Evolutionary conservation across 2,113 vertebrate species (phyloP).

Genomic region (Opisthocomus hoazin): DNA sequence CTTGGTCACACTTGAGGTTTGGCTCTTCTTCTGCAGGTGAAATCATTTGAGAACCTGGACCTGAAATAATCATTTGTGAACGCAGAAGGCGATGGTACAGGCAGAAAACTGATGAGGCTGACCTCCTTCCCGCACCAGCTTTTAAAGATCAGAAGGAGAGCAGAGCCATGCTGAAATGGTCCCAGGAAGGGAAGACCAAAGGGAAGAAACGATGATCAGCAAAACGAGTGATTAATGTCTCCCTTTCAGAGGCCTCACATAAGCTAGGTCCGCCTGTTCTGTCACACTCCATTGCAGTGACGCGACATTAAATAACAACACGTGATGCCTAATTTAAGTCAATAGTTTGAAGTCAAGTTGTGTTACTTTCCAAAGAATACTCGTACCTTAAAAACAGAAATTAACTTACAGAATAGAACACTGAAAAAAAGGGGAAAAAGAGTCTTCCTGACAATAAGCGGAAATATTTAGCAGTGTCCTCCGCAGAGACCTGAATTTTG

Average conservation of each 20-base stretch:
- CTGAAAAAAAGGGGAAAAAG: background rate
- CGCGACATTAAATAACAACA: background rate
- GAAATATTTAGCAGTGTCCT: background rate
- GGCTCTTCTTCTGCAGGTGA: background rate
- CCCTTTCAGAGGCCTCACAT: background rate
- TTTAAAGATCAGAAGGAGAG: background rate
- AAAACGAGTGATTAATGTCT: background rate
- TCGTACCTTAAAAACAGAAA: background rate
- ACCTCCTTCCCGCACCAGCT: background rate
- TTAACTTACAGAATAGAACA: background rate
- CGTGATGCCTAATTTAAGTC: background rate
- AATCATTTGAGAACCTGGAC: background rate
- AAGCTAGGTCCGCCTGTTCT: background rate
- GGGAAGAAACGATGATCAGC: background rate
- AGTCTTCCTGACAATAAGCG: background rate
- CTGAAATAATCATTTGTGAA: background rate
- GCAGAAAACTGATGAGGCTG: background rate
- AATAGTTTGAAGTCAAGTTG: background rate
- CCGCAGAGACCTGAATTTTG: background rate
- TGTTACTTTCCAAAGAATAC: background rate
- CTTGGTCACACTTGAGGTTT: background rate
- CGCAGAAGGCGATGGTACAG: background rate
- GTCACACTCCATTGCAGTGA: background rate
- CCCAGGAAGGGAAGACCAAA: background rate
- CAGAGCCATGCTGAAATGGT: background rate